Conservation (phyloP, 2,888 invertebrate species). For the Drosophila limbata region DNA sequence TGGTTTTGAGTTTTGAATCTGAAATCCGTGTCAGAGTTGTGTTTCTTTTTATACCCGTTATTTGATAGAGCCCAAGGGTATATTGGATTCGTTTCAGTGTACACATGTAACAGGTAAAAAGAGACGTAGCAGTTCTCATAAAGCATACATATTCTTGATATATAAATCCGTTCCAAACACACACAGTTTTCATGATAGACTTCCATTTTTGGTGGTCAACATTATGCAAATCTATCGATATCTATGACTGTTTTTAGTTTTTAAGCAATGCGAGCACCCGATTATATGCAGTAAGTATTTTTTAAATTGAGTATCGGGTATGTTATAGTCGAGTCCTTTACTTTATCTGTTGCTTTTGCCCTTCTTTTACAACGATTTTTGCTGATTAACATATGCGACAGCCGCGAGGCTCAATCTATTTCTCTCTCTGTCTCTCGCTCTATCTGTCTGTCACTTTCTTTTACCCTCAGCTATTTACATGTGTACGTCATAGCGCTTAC, state of each 20-base stretch:
- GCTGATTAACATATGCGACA: conserved; percentile 53
- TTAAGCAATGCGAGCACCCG: not conserved
- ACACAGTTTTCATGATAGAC: no score
- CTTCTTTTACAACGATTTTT: conserved; percentile 33
- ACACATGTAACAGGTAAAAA: not conserved
- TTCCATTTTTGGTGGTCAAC: no score
- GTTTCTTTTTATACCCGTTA: not conserved
- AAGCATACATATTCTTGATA: no score
- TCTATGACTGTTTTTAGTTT: not conserved
- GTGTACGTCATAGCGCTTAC: conserved; percentile 18
- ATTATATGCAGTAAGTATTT: not conserved
- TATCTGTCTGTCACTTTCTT: not conserved
- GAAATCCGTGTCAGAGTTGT: conserved; percentile 38
- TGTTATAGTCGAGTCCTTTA: not conserved
- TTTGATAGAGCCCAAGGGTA: not conserved
- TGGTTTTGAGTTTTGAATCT: conserved; percentile 56
- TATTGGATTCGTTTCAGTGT: not conserved
- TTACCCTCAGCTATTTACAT: not conserved
- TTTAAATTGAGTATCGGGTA: not conserved
- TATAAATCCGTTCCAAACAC: no score
- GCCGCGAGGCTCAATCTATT: conserved; percentile 19
- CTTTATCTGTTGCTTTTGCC: not conserved
- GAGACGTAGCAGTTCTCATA: no score
- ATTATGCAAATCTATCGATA: not conserved
- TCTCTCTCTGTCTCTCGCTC: not conserved